These are phyloP conservation scores for Helicoverpa assulta DNA, from an alignment of 2,888 invertebrate genomes.

Conservation along the genomic window DNA sequence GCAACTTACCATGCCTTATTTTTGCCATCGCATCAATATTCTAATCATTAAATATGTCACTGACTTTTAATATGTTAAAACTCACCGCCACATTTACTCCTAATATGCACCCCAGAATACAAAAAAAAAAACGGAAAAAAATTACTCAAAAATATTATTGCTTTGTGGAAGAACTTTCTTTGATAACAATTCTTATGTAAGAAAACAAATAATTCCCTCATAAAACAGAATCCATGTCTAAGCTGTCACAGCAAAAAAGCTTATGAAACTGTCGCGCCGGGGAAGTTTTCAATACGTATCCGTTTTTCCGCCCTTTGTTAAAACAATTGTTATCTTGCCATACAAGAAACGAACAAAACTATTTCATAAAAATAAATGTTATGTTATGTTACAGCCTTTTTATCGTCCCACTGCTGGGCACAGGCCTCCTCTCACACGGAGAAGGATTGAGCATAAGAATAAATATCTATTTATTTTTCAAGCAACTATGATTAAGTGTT, in stretches of 20 bases:
- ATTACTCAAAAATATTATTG: constrained; percentile 26
- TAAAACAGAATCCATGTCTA: constrained; percentile 72
- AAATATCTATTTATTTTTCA: not conserved
- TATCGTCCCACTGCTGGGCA: too few relatives aligned
- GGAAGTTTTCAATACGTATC: constrained; percentile 68
- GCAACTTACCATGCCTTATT: too few relatives aligned
- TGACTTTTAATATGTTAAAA: too few relatives aligned
- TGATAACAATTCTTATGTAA: constrained; percentile 44
- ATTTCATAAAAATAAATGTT: constrained; percentile 13
- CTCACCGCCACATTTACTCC: too few relatives aligned
- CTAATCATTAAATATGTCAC: too few relatives aligned
- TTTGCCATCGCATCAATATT: too few relatives aligned
- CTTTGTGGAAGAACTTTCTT: constrained; percentile 33
- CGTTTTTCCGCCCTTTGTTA: constrained; percentile 66
- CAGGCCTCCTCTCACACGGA: too few relatives aligned
- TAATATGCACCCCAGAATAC: too few relatives aligned
- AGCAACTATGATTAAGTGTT: not conserved
- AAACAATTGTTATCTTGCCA: constrained; percentile 41
- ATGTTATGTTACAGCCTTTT: too few relatives aligned
- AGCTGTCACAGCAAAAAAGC: constrained; percentile 77
- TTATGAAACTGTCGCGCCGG: constrained; percentile 76
- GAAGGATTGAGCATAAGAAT: too few relatives aligned
- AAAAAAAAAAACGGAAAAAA: not conserved
- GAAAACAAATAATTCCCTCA: constrained; percentile 68
- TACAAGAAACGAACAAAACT: constrained; percentile 30